Evolutionary conservation across 2,797 vertebrate genomes (phyloP), one percentile per base, ranked within the genome.

Genomic region (Pteronotus mesoamericanus): DNA sequence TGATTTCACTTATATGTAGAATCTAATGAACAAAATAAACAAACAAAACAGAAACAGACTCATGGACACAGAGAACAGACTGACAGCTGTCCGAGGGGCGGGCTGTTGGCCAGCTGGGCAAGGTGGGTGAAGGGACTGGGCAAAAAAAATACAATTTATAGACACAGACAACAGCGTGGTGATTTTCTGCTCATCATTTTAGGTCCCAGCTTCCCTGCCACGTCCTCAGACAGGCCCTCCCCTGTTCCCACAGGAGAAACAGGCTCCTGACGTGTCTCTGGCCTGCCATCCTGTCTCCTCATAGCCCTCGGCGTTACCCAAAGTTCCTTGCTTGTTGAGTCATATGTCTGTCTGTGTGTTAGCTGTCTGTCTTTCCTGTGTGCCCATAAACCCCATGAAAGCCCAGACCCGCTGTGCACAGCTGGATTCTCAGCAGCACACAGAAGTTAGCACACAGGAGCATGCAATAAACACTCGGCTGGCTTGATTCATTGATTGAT

Each of bases 391-490:
- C 46, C 5, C 39, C 32, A 2, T 9, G 64, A 37, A 48, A 91
- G 34, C 32, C 37, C 3, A 48, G 44, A 46, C 12, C 32, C 64
- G 16, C 37, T 48, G n/a, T 29, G 39, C n/a, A 7, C 5, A 34
- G 44, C 16, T 2, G 34, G 1, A 1, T 37, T 11, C 42, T 61
- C 34, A 29, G 55, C 9, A 7, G 2, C 2, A 12, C 7, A n/a
- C 7, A n/a, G 32, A 69, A 32, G 7, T 22, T 32, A 14, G 29
- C 15, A 5, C 34, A 5, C 0, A 42, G 6, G 34, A 32, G 22
- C 5, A 6, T 9, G 57, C 74, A 11, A 15, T 21, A 59, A 59
- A n/a, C 24, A 39, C 46, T 22, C 9, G 46, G 32, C 39, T 57
- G 8, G 29, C 53, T 34, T 14, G 39, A 57, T 34, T 32, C n/a